A percentile compares a stretch with the other conserved stretches of the same genome.
Conservation (phyloP, 1,140 invertebrate species). For the Venustaconcha ellipsiformis region DNA sequence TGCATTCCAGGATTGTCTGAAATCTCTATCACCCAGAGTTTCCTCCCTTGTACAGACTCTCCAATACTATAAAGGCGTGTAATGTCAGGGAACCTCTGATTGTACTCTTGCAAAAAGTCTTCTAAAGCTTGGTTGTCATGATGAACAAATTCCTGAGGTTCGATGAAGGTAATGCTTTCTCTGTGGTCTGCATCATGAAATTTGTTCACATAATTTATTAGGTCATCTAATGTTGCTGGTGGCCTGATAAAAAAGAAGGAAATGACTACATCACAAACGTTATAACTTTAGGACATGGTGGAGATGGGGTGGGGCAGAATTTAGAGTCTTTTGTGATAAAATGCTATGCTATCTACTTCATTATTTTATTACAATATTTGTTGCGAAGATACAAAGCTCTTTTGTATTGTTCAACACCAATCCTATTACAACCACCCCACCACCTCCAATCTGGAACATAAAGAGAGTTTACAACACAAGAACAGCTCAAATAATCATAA, state of each 20-base stretch:
- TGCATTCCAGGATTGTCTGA: constrained; percentile 84
- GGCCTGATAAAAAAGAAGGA: background rate
- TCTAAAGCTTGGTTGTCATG: constrained; percentile 91
- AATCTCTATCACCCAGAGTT: constrained; percentile 96
- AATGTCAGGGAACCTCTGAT: constrained; percentile 79
- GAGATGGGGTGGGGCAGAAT: no score
- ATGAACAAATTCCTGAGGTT: constrained; percentile 81
- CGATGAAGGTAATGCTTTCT: constrained; percentile 46
- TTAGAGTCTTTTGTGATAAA: no score
- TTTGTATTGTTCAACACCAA: no score
- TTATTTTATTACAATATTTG: no score
- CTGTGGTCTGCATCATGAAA: constrained; percentile 54
- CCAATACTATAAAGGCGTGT: constrained; percentile 63
- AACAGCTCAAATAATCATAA: no score
- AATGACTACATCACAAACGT: no score
- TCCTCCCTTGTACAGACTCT: constrained; percentile 75
- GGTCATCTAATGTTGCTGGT: constrained; percentile 41
- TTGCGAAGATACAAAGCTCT: no score
- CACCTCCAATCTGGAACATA: no score
- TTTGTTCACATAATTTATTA: constrained; percentile 50
- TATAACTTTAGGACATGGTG: no score
- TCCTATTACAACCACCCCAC: no score
- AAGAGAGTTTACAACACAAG: no score
- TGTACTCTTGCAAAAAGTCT: constrained; percentile 82
- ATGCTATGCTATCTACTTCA: no score